Percentiles rank a stretch among this genome's conserved stretches.
Conservation (phyloP, 1,140 invertebrate species). For the Diuraphis noxia region DNA sequence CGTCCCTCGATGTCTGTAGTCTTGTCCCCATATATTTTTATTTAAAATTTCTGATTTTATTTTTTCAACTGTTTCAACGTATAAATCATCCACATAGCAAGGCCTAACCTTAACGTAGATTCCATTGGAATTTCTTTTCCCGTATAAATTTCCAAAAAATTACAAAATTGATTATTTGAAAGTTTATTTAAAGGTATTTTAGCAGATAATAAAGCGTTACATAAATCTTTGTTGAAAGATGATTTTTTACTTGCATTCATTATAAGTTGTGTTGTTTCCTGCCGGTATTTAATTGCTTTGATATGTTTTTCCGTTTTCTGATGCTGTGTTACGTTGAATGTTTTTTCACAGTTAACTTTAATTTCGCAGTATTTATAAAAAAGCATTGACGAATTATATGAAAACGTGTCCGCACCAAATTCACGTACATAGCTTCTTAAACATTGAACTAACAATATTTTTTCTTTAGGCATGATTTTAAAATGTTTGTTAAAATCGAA, state of each 20-base stretch:
- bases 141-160: no score
- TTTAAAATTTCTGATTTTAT: not conserved
- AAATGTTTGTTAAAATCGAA: not conserved
- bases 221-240: not conserved
- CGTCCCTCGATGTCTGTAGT: not conserved
- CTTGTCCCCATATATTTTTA: not conserved
- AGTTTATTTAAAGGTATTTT: not conserved
- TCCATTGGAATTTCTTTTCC: not conserved
- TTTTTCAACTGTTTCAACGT: not conserved
- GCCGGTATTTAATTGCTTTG: not conserved
- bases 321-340: not conserved
- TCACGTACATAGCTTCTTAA: not conserved
- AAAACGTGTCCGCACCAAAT: constrained; percentile 1
- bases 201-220: not conserved
- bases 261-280: not conserved
- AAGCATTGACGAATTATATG: not conserved
- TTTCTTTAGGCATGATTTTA: not conserved
- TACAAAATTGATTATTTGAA: not conserved
- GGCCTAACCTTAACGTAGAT: not conserved
- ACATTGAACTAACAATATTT: not conserved
- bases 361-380: not conserved
- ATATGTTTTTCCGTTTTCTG: not conserved
- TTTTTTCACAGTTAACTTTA: not conserved
- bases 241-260: not conserved
- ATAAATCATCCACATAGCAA: not conserved